Percentiles rank a stretch among this genome's conserved stretches.
phyloP scores from a whole-genome alignment of 2,113 vertebrate genomes.

The Sebastes schlegelii region DNA sequence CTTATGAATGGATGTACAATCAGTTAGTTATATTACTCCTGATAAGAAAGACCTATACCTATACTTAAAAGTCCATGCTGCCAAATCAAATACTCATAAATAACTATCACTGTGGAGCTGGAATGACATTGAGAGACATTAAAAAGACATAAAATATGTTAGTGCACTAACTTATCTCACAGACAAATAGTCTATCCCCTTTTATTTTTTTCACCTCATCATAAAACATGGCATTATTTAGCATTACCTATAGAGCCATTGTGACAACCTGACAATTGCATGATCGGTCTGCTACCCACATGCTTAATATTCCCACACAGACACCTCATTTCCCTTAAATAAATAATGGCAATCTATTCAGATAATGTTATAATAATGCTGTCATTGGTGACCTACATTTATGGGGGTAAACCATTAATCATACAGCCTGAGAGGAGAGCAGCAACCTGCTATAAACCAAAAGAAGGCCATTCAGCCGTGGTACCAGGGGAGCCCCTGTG shows the following conservation, averaged over 20 bases:
- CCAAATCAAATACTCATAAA: neutral
- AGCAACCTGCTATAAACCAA: constrained; percentile 79
- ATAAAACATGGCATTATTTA: constrained; percentile 28
- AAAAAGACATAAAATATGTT: neutral
- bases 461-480: constrained; percentile 59
- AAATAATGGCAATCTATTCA: constrained; percentile 59
- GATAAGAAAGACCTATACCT: neutral
- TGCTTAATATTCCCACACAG: constrained; percentile 32
- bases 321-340: constrained; percentile 55
- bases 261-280: constrained; percentile 29
- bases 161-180: neutral
- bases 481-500: constrained; percentile 49
- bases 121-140: neutral
- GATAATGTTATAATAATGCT: constrained; percentile 71
- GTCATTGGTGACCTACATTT: constrained; percentile 79
- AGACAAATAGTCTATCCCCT: neutral
- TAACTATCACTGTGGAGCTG: neutral
- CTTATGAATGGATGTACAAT: neutral
- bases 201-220: constrained; percentile 2
- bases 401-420: constrained; percentile 81
- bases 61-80: neutral
- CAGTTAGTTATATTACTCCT: too few relatives aligned
- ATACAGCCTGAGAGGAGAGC: constrained; percentile 64
- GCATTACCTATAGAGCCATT: constrained; percentile 13
- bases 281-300: constrained; percentile 29